A percentile compares a stretch with the other conserved stretches of the same genome.
Evolutionary conservation across 1,140 invertebrate species (phyloP).

Genomic region (Carposina sasakii): DNA sequence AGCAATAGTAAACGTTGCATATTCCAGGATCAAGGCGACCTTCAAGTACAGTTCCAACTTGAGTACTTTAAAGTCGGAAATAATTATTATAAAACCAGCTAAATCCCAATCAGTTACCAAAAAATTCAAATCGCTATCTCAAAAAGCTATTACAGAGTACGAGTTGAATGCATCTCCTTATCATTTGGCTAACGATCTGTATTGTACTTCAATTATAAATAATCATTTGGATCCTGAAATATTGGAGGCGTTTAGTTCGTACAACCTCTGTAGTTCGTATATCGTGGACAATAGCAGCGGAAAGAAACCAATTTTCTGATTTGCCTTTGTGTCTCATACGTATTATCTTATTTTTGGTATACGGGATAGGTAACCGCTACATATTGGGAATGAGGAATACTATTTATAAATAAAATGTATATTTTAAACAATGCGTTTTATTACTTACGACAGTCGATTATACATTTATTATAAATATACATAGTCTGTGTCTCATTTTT

Average conservation of each 20-base stretch:
- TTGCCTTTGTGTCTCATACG: no score
- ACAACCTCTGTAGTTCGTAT: slow-evolving; percentile 2
- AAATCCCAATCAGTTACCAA: background rate
- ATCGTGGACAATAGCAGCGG: no score
- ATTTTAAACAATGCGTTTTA: no score
- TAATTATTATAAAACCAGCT: slow-evolving; percentile 5
- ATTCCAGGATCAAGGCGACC: background rate
- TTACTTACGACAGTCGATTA: no score
- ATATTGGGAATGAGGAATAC: no score
- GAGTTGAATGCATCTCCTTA: background rate
- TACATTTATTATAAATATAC: no score
- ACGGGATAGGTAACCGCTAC: no score
- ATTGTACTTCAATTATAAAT: slow-evolving; percentile 2
- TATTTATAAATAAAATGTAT: no score
- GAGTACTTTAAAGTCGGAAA: background rate
- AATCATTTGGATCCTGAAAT: slow-evolving; percentile 1
- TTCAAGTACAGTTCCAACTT: background rate
- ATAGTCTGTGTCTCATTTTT: no score
- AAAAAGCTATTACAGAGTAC: background rate
- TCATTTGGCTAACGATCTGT: background rate
- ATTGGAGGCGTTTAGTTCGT: background rate
- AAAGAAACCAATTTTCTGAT: no score
- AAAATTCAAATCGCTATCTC: background rate
- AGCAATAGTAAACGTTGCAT: background rate
- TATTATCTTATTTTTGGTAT: no score